phyloP scores from a whole-genome alignment of 2,888 invertebrate genomes.

The Luperina nickerlii region DNA sequence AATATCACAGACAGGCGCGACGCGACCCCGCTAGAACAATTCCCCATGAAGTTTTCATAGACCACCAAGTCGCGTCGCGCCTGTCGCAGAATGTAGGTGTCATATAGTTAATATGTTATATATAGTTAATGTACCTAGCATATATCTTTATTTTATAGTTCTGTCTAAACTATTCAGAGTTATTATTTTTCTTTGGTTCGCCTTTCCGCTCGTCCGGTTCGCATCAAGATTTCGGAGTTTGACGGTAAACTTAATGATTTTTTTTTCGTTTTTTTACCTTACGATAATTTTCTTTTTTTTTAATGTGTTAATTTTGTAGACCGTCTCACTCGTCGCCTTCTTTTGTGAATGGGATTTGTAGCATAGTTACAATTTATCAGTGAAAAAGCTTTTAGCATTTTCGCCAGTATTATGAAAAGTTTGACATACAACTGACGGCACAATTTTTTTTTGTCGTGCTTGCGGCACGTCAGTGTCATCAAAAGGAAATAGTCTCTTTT shows the following conservation, averaged over 20 bases:
- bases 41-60: no score
- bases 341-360: background rate
- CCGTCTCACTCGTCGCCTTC: background rate
- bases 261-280: constrained; percentile 8
- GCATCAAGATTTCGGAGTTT: constrained; percentile 2
- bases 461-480: background rate
- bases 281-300: constrained; percentile 15
- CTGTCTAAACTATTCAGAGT: constrained; percentile 25
- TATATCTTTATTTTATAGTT: constrained; percentile 49
- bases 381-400: background rate
- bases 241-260: constrained; percentile 6
- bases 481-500: background rate
- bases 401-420: background rate
- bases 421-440: background rate
- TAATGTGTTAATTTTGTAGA: constrained; percentile 9
- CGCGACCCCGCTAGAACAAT: no score
- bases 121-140: constrained; percentile 28
- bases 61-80: background rate
- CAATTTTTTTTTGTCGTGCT: background rate
- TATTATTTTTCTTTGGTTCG: constrained; percentile 37
- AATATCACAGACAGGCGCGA: background rate
- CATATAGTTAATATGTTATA: constrained; percentile 32
- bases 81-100: constrained; percentile 16
- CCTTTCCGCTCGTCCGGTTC: constrained; percentile 7
- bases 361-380: background rate